Base-by-base conservation (phyloP, 2,888 invertebrate species). In the Drosophila ustulata region DNA sequence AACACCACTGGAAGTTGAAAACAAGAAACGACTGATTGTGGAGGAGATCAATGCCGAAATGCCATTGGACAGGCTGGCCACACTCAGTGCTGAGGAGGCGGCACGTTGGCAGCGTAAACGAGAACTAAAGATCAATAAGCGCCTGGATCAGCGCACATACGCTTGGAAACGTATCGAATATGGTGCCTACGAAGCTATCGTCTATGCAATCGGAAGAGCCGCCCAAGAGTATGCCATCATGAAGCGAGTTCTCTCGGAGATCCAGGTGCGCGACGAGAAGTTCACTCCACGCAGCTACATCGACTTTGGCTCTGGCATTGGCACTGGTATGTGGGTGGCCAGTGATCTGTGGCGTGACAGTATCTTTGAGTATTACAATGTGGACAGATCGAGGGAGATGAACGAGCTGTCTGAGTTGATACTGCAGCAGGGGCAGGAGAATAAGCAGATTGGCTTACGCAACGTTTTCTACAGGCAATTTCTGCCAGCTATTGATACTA, bases 231-330 rank as follows among this genome's bases (percentile, higher is more conserved):
- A 96, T 93, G 95, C 96, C 0, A 94, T 95, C 3, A 89, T 97
- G 39, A 88, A 93, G 39, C 94, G 94, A 85, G 94, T 98, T 53
- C 94, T 98, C 43, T 93, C 94, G 46, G 98, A 98, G 93, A 96
- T 98, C 58, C 92, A 93, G 53, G 90, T 90, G 41, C 93, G 95
- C 57, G 93, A 96, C 90, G 93, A 94, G 0, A 91, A 94, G 18
- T 98, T 96, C 90, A 93, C 93, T 65, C 98, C 98, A 0, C 93
- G 94, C 65, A 94, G 94, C 55, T 94, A 97, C 76, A 96, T 98
- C 80, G 98, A 99, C 93, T 98, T 97, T 92, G 99, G 98, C 0
- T 97, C 98, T 4, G 99, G 99, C 0, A 93, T 97, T 4, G 98
- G 98, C 0, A 96, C 97, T 0, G 96, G 95, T 0, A 94, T 95